Base-by-base conservation (phyloP, 2,888 invertebrate genomes). In the Melieria crassipennis region DNA sequence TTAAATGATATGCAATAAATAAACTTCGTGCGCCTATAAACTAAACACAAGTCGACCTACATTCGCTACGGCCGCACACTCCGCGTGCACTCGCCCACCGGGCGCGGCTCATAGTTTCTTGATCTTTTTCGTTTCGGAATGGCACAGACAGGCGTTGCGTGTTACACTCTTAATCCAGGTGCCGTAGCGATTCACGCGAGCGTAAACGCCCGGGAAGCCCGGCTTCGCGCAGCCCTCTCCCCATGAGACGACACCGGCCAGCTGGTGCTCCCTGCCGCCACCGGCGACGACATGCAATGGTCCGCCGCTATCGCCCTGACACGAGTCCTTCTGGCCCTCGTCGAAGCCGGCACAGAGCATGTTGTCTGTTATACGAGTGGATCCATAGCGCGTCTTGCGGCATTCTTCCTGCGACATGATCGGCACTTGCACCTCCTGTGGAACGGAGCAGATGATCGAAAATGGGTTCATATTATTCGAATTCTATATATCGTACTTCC, bases 201-300 rank as follows among this genome's bases (percentile, higher is more conserved):
- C 89, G 86, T 95, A 95, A 9, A 95, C 94, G 4, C 95, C 95
- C 0, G 94, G 94, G 79, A 90, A 91, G 77, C 91, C 91, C 0
- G 92, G 90, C 80, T 84, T 84, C 64, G 87, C 87, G 72, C 86
- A 86, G 30, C 86, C 85, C 75, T 87, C 86, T 68, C 86, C 86
- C 86, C 87, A 87, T 0, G 94, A 94, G 0, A 94, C 94, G 4
- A 94, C 88, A 45, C 94, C 94, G 91, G 85, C 82, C 46, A 82
- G 77, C 56, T 83, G 83, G 74, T 78, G 79, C 72, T 83, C 85
- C 65, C 79, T 76, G 5, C 81, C 80, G 6, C 82, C 81, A 5
- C 76, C 72, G 7, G 83, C 80, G 63, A 84, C 79, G 46, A 86
- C 77, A 75, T 86, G 86, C 7, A 86, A 58, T 0, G 86, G 87